A percentile compares a stretch with the other conserved stretches of the same genome.
Conservation (phyloP, 2,797 vertebrate genomes). For the Denticeps clupeoides region DNA sequence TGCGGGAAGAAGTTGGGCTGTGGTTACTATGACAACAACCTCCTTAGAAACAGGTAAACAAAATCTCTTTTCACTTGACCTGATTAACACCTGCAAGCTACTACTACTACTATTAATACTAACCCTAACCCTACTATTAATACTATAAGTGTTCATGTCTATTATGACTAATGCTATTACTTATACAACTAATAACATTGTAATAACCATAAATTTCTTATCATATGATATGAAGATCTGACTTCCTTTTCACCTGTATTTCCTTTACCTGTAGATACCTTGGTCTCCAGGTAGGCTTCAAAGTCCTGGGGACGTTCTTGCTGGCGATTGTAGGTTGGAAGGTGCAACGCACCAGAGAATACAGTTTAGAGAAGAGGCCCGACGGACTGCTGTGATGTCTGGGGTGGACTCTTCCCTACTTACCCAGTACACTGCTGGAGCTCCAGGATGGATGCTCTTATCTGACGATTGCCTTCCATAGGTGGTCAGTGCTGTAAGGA, state of each 20-base stretch:
- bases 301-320: constrained; percentile 67
- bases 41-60: constrained; percentile 75
- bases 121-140: too few species aligned
- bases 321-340: constrained; percentile 74
- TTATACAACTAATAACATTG: too few species aligned
- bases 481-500: too few species aligned
- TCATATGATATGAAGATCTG: too few species aligned
- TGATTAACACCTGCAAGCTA: constrained; percentile 7
- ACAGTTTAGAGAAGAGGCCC: constrained; percentile 67
- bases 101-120: too few species aligned
- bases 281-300: constrained; percentile 84
- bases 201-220: too few species aligned
- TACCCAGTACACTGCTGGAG: neutral
- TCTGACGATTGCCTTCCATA: too few species aligned
- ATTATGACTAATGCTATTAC: too few species aligned
- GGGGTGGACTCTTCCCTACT: constrained; percentile 3
- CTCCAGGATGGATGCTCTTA: too few species aligned
- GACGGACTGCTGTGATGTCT: constrained; percentile 38
- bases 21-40: constrained; percentile 79
- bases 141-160: too few species aligned
- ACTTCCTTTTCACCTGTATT: too few species aligned
- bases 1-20: constrained; percentile 68
- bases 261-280: constrained; percentile 65
- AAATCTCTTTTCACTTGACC: constrained; percentile 4
- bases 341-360: constrained; percentile 74